phyloP scores from a whole-genome alignment of 92 coral and sea anemone species.

The Pocillopora meandrina region DNA sequence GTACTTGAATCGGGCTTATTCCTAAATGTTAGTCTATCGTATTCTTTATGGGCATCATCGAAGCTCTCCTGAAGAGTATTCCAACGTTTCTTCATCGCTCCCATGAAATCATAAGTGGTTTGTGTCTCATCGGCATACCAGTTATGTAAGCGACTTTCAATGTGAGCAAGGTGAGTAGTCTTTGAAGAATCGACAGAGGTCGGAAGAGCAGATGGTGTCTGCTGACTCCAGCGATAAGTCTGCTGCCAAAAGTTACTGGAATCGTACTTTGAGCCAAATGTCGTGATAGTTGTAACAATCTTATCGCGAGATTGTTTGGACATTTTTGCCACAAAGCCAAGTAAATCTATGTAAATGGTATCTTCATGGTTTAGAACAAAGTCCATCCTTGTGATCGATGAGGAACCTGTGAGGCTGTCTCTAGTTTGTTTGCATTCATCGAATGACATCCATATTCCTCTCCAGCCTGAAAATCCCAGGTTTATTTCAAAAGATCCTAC shows the following conservation, averaged over 20 bases:
- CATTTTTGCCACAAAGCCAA: constrained; percentile 11
- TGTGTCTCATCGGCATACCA: constrained; percentile 30
- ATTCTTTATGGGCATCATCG: constrained; percentile 24
- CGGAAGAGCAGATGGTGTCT: too few species aligned
- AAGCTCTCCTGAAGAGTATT: not conserved
- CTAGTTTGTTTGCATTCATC: not conserved
- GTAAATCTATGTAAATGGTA: constrained; percentile 38
- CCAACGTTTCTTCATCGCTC: constrained; percentile 31
- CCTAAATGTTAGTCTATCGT: not conserved
- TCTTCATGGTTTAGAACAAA: constrained; percentile 23
- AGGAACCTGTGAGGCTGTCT: not conserved
- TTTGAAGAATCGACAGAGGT: too few species aligned
- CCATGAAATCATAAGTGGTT: constrained; percentile 36
- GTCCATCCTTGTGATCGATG: not conserved
- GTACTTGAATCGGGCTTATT: not conserved
- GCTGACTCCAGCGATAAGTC: too few species aligned
- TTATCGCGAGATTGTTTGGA: constrained; percentile 25
- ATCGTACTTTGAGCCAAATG: not conserved
- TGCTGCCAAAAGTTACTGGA: constrained; percentile 45
- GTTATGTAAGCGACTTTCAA: not conserved
- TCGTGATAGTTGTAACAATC: constrained; percentile 36
- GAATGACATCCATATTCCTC: constrained; percentile 45
- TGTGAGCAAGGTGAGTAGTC: too few species aligned
- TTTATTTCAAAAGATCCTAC: constrained; percentile 4
- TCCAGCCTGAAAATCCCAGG: constrained; percentile 47